phyloP scores from a whole-genome alignment of 2,888 invertebrate genomes.

The Diloba caeruleocephala region DNA sequence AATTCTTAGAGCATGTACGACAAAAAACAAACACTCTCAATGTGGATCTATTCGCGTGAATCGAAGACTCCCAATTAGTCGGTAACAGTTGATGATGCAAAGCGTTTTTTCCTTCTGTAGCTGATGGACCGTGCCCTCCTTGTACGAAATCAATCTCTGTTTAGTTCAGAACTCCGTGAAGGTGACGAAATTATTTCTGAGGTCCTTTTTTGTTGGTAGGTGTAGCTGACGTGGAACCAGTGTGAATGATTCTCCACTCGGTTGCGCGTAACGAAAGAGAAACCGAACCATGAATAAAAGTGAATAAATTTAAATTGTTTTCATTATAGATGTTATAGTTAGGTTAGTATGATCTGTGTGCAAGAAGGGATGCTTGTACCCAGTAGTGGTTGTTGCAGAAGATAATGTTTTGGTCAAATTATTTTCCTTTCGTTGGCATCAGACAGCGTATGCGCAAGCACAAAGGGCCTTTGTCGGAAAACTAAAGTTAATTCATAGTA shows the following conservation, averaged over 20 bases:
- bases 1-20: slow-evolving; percentile 25
- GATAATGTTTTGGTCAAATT: no score
- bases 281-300: neutral
- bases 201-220: slow-evolving; percentile 37
- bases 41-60: slow-evolving; percentile 43
- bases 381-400: no score
- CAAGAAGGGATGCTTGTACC: no score
- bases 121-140: slow-evolving; percentile 56
- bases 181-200: slow-evolving; percentile 48
- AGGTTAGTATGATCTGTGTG: neutral
- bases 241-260: slow-evolving; percentile 32
- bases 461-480: no score
- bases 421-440: no score
- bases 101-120: slow-evolving; percentile 33
- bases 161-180: slow-evolving; percentile 51
- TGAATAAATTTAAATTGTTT: slow-evolving; percentile 24
- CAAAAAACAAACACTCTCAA: slow-evolving; percentile 39
- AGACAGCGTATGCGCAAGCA: no score
- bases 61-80: slow-evolving; percentile 49
- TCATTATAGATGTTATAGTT: slow-evolving; percentile 1
- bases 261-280: slow-evolving; percentile 24
- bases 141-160: slow-evolving; percentile 59
- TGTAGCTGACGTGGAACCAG: slow-evolving; percentile 26
- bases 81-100: slow-evolving; percentile 53
- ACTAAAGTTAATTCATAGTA: no score